Percentiles rank a stretch among this genome's conserved stretches.
Evolutionary conservation across 2,113 vertebrate species (phyloP).

Genomic region (Scolopax mira): DNA sequence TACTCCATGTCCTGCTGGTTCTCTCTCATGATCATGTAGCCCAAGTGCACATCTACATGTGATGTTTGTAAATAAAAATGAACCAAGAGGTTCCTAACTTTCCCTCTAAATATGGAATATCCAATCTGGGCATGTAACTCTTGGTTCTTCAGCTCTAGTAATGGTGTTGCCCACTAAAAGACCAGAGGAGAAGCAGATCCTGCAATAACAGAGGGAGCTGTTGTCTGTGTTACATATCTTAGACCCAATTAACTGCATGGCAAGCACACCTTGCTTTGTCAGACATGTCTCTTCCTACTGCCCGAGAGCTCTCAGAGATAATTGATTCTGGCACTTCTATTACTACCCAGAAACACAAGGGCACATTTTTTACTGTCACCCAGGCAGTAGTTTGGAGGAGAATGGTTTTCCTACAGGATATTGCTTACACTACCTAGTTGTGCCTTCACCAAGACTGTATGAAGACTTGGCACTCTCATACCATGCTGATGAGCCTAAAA

Average conservation of each 20-base stretch:
- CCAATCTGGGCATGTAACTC: not conserved
- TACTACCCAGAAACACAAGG: conserved; percentile 25
- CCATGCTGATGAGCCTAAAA: not conserved
- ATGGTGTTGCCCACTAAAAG: not conserved
- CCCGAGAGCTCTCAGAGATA: not conserved
- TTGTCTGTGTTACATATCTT: not conserved
- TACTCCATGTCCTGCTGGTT: accelerated
- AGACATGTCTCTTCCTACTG: not conserved
- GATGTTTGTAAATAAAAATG: not conserved
- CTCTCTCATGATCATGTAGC: not conserved
- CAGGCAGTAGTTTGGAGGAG: not conserved
- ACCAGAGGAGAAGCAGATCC: not conserved
- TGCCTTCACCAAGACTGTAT: not conserved
- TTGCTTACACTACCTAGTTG: not conserved
- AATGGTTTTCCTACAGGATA: not conserved
- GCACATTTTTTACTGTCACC: not conserved
- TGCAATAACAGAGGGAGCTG: not conserved
- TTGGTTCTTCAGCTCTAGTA: not conserved
- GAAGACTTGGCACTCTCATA: not conserved
- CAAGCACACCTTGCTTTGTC: not conserved
- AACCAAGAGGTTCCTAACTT: not conserved
- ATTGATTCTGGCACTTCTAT: conserved; percentile 52
- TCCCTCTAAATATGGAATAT: not conserved
- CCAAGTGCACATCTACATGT: not conserved
- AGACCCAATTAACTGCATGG: not conserved